A percentile compares a stretch with the other conserved stretches of the same genome.
Conservation (phyloP, 2,888 invertebrate genomes). For the Bembecia ichneumoniformis region DNA sequence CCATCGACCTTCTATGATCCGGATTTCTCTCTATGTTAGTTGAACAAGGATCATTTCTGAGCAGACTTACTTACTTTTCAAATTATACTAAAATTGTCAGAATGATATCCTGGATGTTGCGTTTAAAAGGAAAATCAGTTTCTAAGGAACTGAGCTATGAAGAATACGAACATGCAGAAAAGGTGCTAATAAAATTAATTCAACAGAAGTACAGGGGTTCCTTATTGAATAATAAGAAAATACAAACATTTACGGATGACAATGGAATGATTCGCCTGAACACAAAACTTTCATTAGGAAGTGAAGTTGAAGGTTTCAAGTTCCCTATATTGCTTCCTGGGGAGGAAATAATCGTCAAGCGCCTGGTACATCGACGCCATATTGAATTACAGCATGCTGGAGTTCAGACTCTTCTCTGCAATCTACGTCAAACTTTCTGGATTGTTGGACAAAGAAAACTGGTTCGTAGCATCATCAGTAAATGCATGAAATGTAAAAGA, state of each 20-base stretch:
- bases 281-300: not conserved
- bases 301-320: not conserved
- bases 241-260: too few species aligned
- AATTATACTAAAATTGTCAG: slow-evolving; percentile 3
- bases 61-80: slow-evolving; percentile 1
- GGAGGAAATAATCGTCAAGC: not conserved
- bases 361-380: not conserved
- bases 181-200: too few species aligned
- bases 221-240: too few species aligned
- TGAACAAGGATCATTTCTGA: not conserved
- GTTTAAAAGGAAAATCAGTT: too few species aligned
- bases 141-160: too few species aligned
- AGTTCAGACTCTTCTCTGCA: not conserved
- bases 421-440: not conserved
- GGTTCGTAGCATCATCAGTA: not conserved
- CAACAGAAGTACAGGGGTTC: too few species aligned
- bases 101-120: slow-evolving; percentile 2
- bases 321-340: slow-evolving; percentile 1
- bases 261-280: too few species aligned
- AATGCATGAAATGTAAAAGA: not conserved
- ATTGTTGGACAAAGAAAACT: not conserved
- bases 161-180: too few species aligned
- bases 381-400: not conserved
- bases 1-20: not conserved
- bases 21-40: not conserved